phyloP scores from a whole-genome alignment of 2,888 invertebrate genomes.

The Pterostichus madidus region DNA sequence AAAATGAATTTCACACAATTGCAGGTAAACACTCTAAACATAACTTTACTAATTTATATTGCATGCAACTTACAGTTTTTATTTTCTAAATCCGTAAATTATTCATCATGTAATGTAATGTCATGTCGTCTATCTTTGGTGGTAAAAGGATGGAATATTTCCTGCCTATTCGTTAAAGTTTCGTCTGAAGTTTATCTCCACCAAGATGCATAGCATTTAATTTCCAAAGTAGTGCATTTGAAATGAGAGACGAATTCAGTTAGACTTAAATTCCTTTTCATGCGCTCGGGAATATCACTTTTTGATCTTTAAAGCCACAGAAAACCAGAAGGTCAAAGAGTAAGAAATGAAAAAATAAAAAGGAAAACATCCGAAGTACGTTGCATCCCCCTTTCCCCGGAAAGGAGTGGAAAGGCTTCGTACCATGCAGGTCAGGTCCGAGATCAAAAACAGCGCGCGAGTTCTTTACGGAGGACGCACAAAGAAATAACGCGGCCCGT shows the following conservation, averaged over 20 bases:
- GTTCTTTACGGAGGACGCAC: constrained; percentile 28
- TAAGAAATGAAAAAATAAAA: constrained; percentile 55
- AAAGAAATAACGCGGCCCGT: constrained; percentile 46
- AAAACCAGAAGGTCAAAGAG: constrained; percentile 54
- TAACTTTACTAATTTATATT: no score
- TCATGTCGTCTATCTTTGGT: no score
- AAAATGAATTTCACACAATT: no score
- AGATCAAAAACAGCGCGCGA: constrained; percentile 48
- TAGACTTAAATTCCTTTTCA: constrained; percentile 51
- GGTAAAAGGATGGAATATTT: no score
- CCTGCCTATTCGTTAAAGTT: neutral
- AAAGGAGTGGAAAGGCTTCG: neutral
- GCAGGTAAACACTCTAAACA: no score
- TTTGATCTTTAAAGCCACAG: constrained; percentile 54
- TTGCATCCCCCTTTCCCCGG: neutral
- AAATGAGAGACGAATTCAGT: constrained; percentile 23
- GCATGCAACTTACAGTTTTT: no score
- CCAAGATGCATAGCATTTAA: constrained; percentile 40
- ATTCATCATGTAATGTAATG: no score
- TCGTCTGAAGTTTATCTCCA: constrained; percentile 3
- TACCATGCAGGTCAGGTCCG: constrained; percentile 24
- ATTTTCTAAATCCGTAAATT: no score
- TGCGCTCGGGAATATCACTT: constrained; percentile 37
- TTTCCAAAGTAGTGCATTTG: constrained; percentile 34
- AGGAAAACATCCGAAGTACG: constrained; percentile 55